phyloP scores from a whole-genome alignment of 2,113 vertebrate genomes.

The Acanthisitta chloris region DNA sequence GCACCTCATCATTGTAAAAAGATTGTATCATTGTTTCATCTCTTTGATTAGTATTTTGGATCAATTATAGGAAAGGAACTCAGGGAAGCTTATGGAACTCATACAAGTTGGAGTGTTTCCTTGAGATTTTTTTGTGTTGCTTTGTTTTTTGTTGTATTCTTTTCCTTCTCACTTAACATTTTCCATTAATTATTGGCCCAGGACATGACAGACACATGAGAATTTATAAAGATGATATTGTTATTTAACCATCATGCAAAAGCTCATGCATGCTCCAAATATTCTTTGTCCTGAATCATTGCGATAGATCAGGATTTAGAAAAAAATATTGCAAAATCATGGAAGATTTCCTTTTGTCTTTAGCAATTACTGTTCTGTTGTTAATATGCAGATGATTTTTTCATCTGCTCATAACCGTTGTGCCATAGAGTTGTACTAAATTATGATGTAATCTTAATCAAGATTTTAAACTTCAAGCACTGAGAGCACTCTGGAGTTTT shows the following conservation, averaged over 20 bases:
- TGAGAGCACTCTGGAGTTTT: background rate
- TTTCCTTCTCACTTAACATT: background rate
- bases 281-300: background rate
- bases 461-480: background rate
- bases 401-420: background rate
- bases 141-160: background rate
- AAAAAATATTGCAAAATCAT: background rate
- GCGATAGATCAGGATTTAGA: background rate
- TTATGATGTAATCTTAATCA: background rate
- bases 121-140: rapidly evolving
- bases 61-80: background rate
- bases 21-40: background rate
- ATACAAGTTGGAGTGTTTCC: background rate
- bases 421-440: background rate
- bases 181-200: background rate
- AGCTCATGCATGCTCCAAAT: background rate
- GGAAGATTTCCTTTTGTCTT: background rate
- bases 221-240: background rate
- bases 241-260: background rate
- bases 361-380: background rate
- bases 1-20: background rate
- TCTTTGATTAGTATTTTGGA: background rate
- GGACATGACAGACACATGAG: background rate
- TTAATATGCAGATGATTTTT: background rate
- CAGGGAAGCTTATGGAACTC: background rate